Percentiles rank a stretch among this genome's conserved stretches.
Conservation (phyloP, 2,113 vertebrate species). For the Colistium nudipinnis region DNA sequence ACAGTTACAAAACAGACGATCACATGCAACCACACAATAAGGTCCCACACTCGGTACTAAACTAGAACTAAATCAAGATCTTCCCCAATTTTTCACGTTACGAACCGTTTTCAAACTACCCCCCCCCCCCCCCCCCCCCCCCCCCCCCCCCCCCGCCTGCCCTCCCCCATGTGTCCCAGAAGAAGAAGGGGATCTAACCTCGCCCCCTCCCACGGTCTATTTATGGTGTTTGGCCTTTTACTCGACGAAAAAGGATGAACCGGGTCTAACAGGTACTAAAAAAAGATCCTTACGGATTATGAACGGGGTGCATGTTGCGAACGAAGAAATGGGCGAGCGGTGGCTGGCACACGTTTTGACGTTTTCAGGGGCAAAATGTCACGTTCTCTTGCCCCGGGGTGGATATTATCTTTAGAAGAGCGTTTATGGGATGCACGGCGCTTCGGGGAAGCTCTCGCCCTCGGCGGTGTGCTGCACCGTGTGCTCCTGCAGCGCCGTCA, state of each 20-base stretch:
- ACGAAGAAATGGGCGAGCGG: slow-evolving; percentile 40
- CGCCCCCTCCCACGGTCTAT: background rate
- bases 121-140: background rate
- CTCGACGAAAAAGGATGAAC: slow-evolving; percentile 22
- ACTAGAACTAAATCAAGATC: slow-evolving; percentile 33
- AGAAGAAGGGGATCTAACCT: slow-evolving; percentile 16
- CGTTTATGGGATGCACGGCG: slow-evolving; percentile 87
- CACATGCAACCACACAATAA: slow-evolving; percentile 71
- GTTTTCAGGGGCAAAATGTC: slow-evolving; percentile 27
- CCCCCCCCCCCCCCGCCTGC: no score
- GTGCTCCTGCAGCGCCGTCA: slow-evolving; percentile 94
- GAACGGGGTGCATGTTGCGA: slow-evolving; percentile 29
- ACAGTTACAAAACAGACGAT: slow-evolving; percentile 56
- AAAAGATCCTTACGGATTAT: slow-evolving; percentile 41
- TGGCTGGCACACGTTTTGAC: slow-evolving; percentile 44
- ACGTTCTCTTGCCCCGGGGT: slow-evolving; percentile 4
- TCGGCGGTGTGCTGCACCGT: slow-evolving; percentile 93
- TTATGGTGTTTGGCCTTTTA: slow-evolving; percentile 25
- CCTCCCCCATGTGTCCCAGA: slow-evolving; percentile 23
- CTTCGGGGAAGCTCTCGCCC: slow-evolving; percentile 90
- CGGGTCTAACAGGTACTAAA: slow-evolving; percentile 25
- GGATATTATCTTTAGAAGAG: no score
- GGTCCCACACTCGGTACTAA: slow-evolving; percentile 40
- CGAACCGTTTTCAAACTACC: slow-evolving; percentile 20
- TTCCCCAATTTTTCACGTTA: slow-evolving; percentile 33